Evolutionary conservation across 1,140 invertebrate genomes (phyloP).

Genomic region (Drosophila dunni): DNA sequence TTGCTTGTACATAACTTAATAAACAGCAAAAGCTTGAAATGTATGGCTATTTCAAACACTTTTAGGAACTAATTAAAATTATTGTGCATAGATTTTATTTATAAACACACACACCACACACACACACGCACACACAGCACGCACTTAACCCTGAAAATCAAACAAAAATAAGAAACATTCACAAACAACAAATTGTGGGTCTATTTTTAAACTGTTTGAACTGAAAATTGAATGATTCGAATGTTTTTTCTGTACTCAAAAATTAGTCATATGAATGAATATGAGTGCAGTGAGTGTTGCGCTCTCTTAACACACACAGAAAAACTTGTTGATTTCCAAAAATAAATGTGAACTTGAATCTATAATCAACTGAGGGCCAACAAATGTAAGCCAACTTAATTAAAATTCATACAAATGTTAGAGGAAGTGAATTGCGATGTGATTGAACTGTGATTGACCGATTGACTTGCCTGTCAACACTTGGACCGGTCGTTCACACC

Average conservation of each 20-base stretch:
- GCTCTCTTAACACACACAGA: not conserved
- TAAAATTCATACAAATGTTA: not conserved
- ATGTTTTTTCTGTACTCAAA: not conserved
- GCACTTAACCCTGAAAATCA: constrained; percentile 11
- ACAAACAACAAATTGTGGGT: constrained; percentile 5
- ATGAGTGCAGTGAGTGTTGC: not conserved
- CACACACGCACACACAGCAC: not conserved
- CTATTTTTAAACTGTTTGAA: constrained; percentile 22
- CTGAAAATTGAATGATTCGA: constrained; percentile 13
- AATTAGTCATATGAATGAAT: constrained; percentile 7
- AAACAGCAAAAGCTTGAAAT: no score
- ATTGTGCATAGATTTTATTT: not conserved
- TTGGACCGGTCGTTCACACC: not conserved
- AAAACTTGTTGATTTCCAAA: constrained; percentile 2
- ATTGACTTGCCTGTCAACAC: constrained; percentile 1
- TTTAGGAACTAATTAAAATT: constrained; percentile 1
- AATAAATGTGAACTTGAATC: not conserved
- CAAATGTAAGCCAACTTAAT: constrained; percentile 1
- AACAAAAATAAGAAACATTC: constrained; percentile 9
- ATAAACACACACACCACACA: constrained; percentile 2
- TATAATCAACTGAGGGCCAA: not conserved
- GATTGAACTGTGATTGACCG: constrained; percentile 10
- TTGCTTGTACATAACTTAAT: no score
- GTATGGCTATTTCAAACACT: not conserved
- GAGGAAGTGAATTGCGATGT: not conserved